Conservation (phyloP, 2,113 vertebrate genomes). For the Eidolon helvum region DNA sequence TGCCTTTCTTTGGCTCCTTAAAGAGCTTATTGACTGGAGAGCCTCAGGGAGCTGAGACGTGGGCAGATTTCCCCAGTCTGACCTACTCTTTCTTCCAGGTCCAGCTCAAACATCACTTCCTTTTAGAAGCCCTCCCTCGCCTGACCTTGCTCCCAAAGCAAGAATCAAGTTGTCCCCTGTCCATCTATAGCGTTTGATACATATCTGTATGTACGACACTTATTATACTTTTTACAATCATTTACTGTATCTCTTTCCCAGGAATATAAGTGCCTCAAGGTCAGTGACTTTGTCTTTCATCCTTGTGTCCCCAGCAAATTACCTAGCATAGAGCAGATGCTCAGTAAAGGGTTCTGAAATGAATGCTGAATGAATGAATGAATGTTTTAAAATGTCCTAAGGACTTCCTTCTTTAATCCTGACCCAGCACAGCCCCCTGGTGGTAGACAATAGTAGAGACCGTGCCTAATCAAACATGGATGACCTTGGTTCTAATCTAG, state of each 20-base stretch:
- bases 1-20: constrained; percentile 61
- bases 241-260: too few relatives aligned
- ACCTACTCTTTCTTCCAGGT: background rate
- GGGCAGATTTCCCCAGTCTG: background rate
- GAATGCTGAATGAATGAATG: background rate
- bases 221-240: background rate
- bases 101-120: background rate
- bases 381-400: background rate
- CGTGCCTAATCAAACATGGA: background rate
- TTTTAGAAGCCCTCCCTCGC: background rate
- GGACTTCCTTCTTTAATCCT: background rate
- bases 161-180: background rate
- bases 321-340: background rate
- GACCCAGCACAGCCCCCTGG: background rate
- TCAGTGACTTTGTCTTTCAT: background rate
- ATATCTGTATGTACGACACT: too few relatives aligned
- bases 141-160: background rate
- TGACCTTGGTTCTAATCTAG: background rate
- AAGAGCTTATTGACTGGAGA: constrained; percentile 70
- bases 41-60: background rate
- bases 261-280: background rate
- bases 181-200: fast-evolving
- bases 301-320: background rate
- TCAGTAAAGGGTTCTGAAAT: background rate
- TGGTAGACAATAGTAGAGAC: background rate